Evolutionary conservation across 2,113 vertebrate species (phyloP), one percentile per base, ranked within the genome.

Genomic region (Numida meleagris): DNA sequence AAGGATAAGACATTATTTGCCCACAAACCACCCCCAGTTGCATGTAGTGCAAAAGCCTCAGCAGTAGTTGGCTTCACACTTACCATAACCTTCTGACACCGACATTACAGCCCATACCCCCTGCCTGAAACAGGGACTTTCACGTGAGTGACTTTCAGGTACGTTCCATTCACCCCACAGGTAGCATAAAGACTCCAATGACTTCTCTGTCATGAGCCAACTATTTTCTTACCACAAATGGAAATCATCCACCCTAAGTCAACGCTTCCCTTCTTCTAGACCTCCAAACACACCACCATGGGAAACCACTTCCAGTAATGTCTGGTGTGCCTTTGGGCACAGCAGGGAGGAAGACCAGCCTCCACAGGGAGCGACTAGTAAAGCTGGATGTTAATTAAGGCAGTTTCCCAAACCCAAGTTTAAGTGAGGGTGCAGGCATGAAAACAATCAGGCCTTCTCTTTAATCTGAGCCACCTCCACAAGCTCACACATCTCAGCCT

Each of bases 391-490:
- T 58, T 58, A 58, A 58, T 4, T 20, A 33, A 58, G 33, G 11
- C 33, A 58, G 33, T n/a, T n/a, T 58, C 33, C 7, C 33, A 51
- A 53, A 80, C n/a, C 29, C 46, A 48, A 73, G 34, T 19, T 59
- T 61, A 46, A 13, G 15, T 40, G 18, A 21, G 10, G 61, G 16
- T 82, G 12, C 7, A 65, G 24, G 14, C 13, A n/a, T 18, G 20
- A 51, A 81, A 58, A 84, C 33, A 46, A 34, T 19, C n/a, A 63
- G 34, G 21, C 3, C 7, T 61, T 5, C 6, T 14, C 23, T 14
- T 50, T 9, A 25, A 19, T 57, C 43, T 17, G 31, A 94, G 31
- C 25, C 0, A 0, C 25, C 48, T 33, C 27, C 0, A 0, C 29
- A 53, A 50, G 24, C 31, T 66, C 27, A 15, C 40, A 86, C n/a